Percentiles rank a stretch among this genome's conserved stretches.
Conservation (phyloP, 2,113 vertebrate species). For the Malurus cyaneus region DNA sequence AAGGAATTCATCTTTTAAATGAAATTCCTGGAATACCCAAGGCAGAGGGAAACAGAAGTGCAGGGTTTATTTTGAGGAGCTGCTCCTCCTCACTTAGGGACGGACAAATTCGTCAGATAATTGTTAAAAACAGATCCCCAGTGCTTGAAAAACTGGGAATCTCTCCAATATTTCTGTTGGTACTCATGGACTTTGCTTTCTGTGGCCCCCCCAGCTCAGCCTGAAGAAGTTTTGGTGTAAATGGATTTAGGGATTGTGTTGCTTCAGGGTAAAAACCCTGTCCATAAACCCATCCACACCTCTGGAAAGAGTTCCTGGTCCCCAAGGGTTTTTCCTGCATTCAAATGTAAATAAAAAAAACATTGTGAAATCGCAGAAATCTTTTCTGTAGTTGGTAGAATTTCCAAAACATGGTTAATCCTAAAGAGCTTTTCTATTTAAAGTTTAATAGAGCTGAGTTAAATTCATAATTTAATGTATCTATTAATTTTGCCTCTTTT, state of each 20-base stretch:
- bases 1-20: not conserved
- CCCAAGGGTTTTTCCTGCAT: not conserved
- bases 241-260: not conserved
- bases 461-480: constrained; percentile 65
- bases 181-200: not conserved
- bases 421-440: constrained; percentile 14
- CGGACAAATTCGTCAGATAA: accelerated
- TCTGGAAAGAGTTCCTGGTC: accelerated
- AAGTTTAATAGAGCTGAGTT: constrained; percentile 51
- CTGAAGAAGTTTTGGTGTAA: not conserved
- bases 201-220: too few species aligned
- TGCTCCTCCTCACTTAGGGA: not conserved
- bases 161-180: not conserved
- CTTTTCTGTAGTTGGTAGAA: not conserved
- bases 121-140: not conserved
- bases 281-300: not conserved
- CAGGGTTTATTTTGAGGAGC: not conserved
- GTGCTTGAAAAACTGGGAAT: not conserved
- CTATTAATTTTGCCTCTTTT: constrained; percentile 60
- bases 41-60: not conserved
- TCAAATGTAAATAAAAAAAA: constrained; percentile 5
- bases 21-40: not conserved
- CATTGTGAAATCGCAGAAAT: not conserved
- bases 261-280: not conserved
- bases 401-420: constrained; percentile 1